These are phyloP conservation scores for Dunckerocampus dactyliophorus DNA, from an alignment of 2,113 vertebrate genomes.

Conservation along the genomic window DNA sequence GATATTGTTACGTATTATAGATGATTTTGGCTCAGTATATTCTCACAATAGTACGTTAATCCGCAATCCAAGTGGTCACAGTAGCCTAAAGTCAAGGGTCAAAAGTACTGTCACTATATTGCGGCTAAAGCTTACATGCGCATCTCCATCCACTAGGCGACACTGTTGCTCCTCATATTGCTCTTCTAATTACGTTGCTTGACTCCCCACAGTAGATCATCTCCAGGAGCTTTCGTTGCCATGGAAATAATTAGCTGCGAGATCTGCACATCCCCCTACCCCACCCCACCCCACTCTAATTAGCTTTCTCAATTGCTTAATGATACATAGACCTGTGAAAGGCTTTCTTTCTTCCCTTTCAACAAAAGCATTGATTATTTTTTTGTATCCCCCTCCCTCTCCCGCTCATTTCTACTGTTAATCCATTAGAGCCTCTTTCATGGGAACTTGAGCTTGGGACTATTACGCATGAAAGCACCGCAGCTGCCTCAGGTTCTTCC, in stretches of 20 bases:
- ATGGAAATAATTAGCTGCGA: constrained; percentile 78
- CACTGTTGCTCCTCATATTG: constrained; percentile 50
- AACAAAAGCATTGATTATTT: constrained; percentile 74
- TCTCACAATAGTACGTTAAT: too few relatives aligned
- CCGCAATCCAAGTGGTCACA: too few relatives aligned
- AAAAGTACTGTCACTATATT: too few relatives aligned
- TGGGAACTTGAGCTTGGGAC: constrained; percentile 66
- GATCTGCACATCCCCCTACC: constrained; percentile 60
- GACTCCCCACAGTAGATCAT: constrained; percentile 57
- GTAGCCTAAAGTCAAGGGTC: too few relatives aligned
- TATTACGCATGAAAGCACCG: constrained; percentile 61
- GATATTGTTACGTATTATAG: too few relatives aligned
- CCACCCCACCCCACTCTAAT: constrained; percentile 66
- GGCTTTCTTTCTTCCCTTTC: constrained; percentile 70
- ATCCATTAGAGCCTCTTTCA: constrained; percentile 73
- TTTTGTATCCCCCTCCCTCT: constrained; percentile 49
- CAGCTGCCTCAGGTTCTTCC: constrained; percentile 48
- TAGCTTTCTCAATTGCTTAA: constrained; percentile 82
- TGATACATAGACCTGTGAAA: constrained; percentile 80
- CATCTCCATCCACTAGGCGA: constrained; percentile 63
- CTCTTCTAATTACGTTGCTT: constrained; percentile 15
- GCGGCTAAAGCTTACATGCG: neutral
- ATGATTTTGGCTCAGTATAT: too few relatives aligned
- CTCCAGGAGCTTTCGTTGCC: constrained; percentile 68
- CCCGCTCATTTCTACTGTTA: constrained; percentile 72